These are phyloP conservation scores for Melanargia galathea DNA, from an alignment of 2,888 invertebrate species.

Conservation along the genomic window DNA sequence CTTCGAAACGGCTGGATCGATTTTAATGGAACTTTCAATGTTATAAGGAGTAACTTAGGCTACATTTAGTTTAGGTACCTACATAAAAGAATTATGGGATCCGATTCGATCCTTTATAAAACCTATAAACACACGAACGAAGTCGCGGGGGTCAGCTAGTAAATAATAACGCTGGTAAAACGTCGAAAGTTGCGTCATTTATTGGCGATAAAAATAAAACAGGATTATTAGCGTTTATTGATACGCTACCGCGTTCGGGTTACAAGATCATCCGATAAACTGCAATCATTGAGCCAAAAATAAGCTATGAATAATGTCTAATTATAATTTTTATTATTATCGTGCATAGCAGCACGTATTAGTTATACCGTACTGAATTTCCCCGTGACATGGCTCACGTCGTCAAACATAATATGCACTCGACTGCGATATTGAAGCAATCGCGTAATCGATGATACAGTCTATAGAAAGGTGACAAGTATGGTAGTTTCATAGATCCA, in stretches of 20 bases:
- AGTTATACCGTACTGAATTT: neutral
- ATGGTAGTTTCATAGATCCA: no score
- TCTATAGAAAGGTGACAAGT: no score
- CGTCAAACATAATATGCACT: neutral
- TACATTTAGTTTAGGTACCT: no score
- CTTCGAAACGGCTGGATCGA: no score
- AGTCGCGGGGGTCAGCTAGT: no score
- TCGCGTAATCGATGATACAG: no score
- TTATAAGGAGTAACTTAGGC: no score
- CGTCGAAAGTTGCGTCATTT: conserved; percentile 13
- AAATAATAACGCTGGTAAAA: conserved; percentile 9
- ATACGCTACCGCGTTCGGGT: conserved; percentile 52
- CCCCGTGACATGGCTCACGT: conserved; percentile 9
- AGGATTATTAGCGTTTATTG: conserved; percentile 26
- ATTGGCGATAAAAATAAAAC: conserved; percentile 11
- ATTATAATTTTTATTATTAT: conserved; percentile 30
- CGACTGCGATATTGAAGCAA: neutral
- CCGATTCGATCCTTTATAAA: no score
- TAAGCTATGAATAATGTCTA: conserved; percentile 48
- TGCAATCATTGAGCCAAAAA: conserved; percentile 56
- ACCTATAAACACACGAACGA: no score
- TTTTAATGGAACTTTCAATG: no score
- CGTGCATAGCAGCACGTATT: conserved; percentile 15
- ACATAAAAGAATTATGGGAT: no score
- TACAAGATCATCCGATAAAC: conserved; percentile 64